phyloP scores from a whole-genome alignment of 1,140 invertebrate species.

The Theocolax elegans region DNA sequence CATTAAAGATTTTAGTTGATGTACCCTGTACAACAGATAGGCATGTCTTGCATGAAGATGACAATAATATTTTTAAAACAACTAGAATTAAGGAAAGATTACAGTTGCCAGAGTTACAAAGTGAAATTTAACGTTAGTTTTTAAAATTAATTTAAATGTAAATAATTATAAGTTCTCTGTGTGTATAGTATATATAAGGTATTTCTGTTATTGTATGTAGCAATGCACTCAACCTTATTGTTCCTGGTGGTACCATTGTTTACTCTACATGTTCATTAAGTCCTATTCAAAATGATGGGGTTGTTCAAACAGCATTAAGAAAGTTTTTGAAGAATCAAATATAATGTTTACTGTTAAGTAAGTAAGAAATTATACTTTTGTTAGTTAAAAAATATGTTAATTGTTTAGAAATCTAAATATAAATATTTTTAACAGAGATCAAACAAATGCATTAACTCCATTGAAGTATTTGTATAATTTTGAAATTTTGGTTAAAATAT shows the following conservation, averaged over 20 bases:
- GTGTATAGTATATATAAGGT: no score
- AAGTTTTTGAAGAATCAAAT: slow-evolving; percentile 75
- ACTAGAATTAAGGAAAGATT: slow-evolving; percentile 84
- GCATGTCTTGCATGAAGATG: slow-evolving; percentile 80
- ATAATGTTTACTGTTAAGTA: slow-evolving; percentile 69
- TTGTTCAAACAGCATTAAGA: slow-evolving; percentile 89
- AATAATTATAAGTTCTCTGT: slow-evolving; percentile 41
- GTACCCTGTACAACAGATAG: slow-evolving; percentile 97
- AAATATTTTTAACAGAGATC: slow-evolving; percentile 71
- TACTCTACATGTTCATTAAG: slow-evolving; percentile 96
- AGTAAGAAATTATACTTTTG: no score
- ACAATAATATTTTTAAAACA: slow-evolving; percentile 91
- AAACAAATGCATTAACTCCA: slow-evolving; percentile 72
- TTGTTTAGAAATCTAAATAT: not conserved
- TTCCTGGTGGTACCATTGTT: slow-evolving; percentile 85
- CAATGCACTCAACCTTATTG: slow-evolving; percentile 74
- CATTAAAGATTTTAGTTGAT: slow-evolving; percentile 83
- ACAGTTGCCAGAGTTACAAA: slow-evolving; percentile 84
- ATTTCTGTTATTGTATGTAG: slow-evolving; percentile 61
- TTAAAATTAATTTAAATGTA: not conserved
- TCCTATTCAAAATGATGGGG: slow-evolving; percentile 96
- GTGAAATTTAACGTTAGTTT: slow-evolving; percentile 78
- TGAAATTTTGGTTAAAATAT: slow-evolving; percentile 74
- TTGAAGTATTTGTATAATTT: slow-evolving; percentile 74
- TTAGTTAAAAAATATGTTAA: no score